Conservation (phyloP, 1,140 invertebrate genomes). For the Drosophila eugracilis region DNA sequence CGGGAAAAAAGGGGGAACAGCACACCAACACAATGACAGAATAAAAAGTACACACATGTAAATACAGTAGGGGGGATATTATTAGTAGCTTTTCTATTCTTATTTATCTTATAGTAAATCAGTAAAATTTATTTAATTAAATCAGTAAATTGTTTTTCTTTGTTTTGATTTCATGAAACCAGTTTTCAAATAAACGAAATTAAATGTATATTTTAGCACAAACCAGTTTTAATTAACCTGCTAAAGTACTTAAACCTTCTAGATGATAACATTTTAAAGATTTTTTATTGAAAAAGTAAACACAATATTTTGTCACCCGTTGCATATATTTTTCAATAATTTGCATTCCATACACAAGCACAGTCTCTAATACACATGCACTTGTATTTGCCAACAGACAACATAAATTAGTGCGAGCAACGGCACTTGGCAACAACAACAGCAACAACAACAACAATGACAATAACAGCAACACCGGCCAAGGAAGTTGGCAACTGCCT, state of each 20-base stretch:
- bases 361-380: conserved; percentile 13
- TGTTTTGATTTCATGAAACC: background rate
- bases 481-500: conserved; percentile 54
- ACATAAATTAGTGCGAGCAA: conserved; percentile 69
- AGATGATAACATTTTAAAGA: background rate
- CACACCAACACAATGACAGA: conserved; percentile 17
- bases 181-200: background rate
- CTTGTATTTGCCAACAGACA: conserved; percentile 54
- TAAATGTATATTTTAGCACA: background rate
- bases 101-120: too few relatives aligned
- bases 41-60: conserved; percentile 13
- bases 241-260: background rate
- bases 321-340: conserved; percentile 63
- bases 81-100: background rate
- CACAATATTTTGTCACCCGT: too few relatives aligned
- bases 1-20: conserved; percentile 49
- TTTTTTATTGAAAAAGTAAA: too few relatives aligned
- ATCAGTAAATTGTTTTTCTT: background rate
- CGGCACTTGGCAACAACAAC: conserved; percentile 67
- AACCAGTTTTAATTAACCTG: background rate
- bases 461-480: conserved; percentile 9
- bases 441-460: conserved; percentile 8
- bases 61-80: background rate
- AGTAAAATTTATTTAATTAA: too few relatives aligned
- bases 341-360: conserved; percentile 54